These are phyloP conservation scores for Clarias batrachus DNA, from an alignment of 2,113 vertebrate genomes.

Conservation along the genomic window DNA sequence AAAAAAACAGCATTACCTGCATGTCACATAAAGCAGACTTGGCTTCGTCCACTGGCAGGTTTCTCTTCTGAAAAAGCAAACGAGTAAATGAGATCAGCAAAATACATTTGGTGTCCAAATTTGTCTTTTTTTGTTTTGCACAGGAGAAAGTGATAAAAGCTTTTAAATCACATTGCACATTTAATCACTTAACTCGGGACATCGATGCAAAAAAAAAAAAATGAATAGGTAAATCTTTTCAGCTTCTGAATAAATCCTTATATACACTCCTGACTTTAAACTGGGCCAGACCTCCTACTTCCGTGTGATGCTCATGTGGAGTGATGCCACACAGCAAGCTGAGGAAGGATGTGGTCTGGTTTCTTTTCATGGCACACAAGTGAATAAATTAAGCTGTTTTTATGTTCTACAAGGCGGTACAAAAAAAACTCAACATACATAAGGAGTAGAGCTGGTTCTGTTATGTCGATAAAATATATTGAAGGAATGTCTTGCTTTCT, in stretches of 20 bases:
- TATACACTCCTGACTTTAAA: background rate
- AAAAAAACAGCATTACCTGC: constrained; percentile 62
- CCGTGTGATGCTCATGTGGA: background rate
- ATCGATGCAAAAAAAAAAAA: background rate
- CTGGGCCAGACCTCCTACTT: background rate
- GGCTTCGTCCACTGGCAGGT: constrained; percentile 78
- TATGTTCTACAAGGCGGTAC: background rate
- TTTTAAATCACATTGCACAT: background rate
- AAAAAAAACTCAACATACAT: background rate
- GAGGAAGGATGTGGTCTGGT: background rate
- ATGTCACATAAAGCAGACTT: constrained; percentile 80
- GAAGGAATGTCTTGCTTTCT: background rate
- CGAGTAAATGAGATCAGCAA: background rate
- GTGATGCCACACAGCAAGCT: background rate
- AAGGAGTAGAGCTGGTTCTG: background rate
- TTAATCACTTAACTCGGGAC: background rate
- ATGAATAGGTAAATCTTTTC: background rate
- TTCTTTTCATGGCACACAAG: background rate
- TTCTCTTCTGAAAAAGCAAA: constrained; percentile 80
- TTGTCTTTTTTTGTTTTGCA: background rate
- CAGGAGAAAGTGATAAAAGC: background rate
- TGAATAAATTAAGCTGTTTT: background rate
- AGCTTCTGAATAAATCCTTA: background rate
- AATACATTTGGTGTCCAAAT: background rate
- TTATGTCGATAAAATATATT: background rate